These are phyloP conservation scores for Gobio gobio DNA, from an alignment of 2,113 vertebrate species.

Conservation along the genomic window DNA sequence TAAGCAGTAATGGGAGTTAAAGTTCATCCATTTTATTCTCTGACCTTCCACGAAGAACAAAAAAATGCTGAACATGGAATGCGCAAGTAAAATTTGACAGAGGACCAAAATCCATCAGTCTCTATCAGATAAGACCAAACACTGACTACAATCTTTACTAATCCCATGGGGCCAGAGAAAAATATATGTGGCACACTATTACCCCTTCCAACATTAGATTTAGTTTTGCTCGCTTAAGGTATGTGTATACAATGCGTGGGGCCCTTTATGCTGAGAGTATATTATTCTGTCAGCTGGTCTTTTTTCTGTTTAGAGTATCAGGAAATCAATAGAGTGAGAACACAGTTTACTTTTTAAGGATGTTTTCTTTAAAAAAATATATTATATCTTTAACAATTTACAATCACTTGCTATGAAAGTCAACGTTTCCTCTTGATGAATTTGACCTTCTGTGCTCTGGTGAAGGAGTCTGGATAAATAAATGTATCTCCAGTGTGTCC, in stretches of 20 bases:
- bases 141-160: constrained; percentile 5
- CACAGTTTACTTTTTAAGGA: background rate
- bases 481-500: constrained; percentile 3
- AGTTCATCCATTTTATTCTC: background rate
- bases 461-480: constrained; percentile 12
- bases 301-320: constrained; percentile 42
- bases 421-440: background rate
- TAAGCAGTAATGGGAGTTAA: background rate
- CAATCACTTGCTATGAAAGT: background rate
- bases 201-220: constrained; percentile 41
- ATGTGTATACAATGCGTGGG: constrained; percentile 46
- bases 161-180: constrained; percentile 34
- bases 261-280: constrained; percentile 9
- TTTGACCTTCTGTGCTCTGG: background rate
- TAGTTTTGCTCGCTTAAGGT: constrained; percentile 42
- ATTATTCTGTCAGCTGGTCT: constrained; percentile 33
- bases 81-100: constrained; percentile 27
- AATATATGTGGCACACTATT: constrained; percentile 34
- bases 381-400: background rate
- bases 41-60: constrained; percentile 1
- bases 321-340: constrained; percentile 34
- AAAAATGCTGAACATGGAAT: constrained; percentile 24
- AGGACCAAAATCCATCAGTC: constrained; percentile 39
- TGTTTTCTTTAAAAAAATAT: background rate
- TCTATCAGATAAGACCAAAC: constrained; percentile 43